These are phyloP conservation scores for Dallia pectoralis DNA, from an alignment of 2,797 vertebrate species.

Conservation along the genomic window DNA sequence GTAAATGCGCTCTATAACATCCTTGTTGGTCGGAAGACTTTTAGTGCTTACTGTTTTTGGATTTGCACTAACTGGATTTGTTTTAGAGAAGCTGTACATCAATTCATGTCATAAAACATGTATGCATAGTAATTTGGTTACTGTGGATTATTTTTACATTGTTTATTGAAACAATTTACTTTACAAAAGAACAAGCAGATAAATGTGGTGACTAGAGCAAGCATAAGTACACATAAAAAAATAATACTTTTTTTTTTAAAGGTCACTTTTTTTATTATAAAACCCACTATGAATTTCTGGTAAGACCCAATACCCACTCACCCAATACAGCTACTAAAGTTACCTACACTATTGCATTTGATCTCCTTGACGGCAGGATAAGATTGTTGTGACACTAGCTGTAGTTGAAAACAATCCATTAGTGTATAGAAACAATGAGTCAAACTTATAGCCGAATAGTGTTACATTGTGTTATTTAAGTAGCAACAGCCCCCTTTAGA, in stretches of 20 bases:
- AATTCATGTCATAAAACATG: not conserved
- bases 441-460: conserved; percentile 4
- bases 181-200: conserved; percentile 72
- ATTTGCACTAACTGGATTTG: no score
- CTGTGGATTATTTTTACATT: conserved; percentile 47
- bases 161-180: conserved; percentile 68
- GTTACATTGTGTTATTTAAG: not conserved
- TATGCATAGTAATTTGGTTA: not conserved
- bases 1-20: no score
- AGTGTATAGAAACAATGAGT: conserved; percentile 8
- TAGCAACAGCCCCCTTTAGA: not conserved
- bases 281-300: conserved; percentile 46
- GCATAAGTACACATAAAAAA: conserved; percentile 68
- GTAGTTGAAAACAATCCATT: conserved; percentile 29
- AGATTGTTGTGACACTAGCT: conserved; percentile 1
- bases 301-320: conserved; percentile 12
- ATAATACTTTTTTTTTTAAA: conserved; percentile 70
- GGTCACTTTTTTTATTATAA: conserved; percentile 71
- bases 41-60: no score
- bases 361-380: conserved; percentile 8
- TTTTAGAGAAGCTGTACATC: not conserved
- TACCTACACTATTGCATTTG: conserved; percentile 40
- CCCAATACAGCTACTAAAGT: conserved; percentile 26
- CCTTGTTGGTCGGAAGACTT: no score
- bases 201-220: conserved; percentile 78